Conservation (phyloP, 2,113 vertebrate genomes). For the Gadus macrocephalus region DNA sequence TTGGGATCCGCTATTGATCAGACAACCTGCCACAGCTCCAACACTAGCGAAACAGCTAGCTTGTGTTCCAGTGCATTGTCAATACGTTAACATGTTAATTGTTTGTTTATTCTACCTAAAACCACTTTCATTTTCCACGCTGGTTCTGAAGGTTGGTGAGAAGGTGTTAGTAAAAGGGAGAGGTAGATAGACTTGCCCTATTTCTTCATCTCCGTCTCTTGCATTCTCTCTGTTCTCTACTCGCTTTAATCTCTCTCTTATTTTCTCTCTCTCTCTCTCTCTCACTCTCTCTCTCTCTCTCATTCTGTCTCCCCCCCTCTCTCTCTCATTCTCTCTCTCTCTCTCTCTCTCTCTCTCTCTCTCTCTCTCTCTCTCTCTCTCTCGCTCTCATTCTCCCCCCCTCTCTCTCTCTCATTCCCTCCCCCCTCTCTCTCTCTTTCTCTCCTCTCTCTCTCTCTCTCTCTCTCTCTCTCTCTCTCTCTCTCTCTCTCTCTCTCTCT, state of each 20-base stretch:
- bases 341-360: not conserved
- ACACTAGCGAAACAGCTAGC: not conserved
- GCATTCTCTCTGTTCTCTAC: not conserved
- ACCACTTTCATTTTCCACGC: conserved; percentile 1
- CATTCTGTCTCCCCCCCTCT: conserved; percentile 19
- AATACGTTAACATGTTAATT: too few species aligned
- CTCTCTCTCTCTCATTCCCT: not conserved
- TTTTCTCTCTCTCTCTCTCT: conserved; percentile 2
- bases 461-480: conserved; percentile 21
- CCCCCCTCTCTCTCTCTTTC: not conserved
- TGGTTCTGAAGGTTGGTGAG: conserved; percentile 7
- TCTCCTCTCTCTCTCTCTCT: conserved; percentile 8
- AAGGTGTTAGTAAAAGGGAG: conserved; percentile 40
- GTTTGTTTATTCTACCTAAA: too few species aligned
- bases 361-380: not conserved
- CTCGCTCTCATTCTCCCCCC: conserved; percentile 5
- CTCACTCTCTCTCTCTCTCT: conserved; percentile 4
- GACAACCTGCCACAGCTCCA: too few species aligned
- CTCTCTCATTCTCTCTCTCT: conserved; percentile 2
- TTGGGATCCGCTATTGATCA: too few species aligned
- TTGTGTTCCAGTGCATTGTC: too few species aligned
- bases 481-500: too few species aligned
- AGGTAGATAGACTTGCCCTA: conserved; percentile 25
- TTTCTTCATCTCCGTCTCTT: not conserved
- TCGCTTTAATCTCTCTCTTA: not conserved